Conservation (phyloP, 2,113 vertebrate genomes). For the Pleuronectes platessa region DNA sequence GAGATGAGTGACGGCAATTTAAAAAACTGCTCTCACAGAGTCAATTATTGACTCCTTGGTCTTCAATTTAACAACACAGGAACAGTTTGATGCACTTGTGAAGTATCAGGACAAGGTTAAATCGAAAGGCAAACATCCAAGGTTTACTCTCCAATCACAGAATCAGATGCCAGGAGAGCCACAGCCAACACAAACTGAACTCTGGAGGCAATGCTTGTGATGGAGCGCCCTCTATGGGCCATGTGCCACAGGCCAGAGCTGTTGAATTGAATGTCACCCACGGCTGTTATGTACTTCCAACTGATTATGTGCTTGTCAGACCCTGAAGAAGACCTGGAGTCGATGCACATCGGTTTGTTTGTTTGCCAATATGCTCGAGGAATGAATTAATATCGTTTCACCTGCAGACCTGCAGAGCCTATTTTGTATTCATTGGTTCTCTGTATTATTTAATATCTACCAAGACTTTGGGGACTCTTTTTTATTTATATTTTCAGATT, state of each 20-base stretch:
- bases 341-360: not conserved
- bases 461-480: not conserved
- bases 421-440: not conserved
- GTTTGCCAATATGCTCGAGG: not conserved
- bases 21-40: constrained; percentile 2
- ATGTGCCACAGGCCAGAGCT: not conserved
- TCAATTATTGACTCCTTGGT: constrained; percentile 14
- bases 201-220: not conserved
- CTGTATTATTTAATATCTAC: not conserved
- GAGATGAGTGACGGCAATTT: no score
- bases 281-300: not conserved
- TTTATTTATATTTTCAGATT: constrained; percentile 30
- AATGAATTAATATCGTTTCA: not conserved
- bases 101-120: constrained; percentile 8
- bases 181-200: constrained; percentile 34
- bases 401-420: constrained; percentile 2
- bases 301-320: not conserved
- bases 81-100: not conserved
- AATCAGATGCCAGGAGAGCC: constrained; percentile 29
- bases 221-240: not conserved
- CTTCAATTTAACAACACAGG: not conserved
- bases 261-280: no score
- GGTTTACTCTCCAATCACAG: constrained; percentile 35
- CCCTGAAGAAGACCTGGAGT: not conserved
- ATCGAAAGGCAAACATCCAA: constrained; percentile 17